These are phyloP conservation scores for Stratiomys singularior DNA, from an alignment of 2,888 invertebrate species.

Conservation along the genomic window DNA sequence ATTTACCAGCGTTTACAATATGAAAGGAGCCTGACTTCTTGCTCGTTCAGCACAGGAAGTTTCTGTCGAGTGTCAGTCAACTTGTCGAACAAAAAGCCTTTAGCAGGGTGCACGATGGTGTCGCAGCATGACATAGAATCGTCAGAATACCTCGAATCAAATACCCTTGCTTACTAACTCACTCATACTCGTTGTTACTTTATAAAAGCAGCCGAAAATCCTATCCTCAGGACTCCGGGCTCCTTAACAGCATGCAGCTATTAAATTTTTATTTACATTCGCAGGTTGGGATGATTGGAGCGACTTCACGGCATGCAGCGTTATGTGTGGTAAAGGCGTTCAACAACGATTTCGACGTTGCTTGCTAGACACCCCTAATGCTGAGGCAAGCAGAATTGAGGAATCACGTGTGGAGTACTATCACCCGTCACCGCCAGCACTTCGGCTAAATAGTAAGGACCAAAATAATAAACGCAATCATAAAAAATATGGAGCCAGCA, in stretches of 20 bases:
- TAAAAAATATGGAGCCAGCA: constrained; percentile 32
- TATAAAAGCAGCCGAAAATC: neutral
- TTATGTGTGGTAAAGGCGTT: constrained; percentile 65
- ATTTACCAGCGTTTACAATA: constrained; percentile 9
- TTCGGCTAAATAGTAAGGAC: neutral
- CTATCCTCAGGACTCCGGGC: neutral
- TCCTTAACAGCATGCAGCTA: constrained; percentile 8
- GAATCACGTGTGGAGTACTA: constrained; percentile 26
- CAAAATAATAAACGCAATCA: constrained; percentile 41
- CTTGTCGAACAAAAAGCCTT: constrained; percentile 17
- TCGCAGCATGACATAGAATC: neutral
- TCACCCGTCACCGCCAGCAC: constrained; percentile 3
- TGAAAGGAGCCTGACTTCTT: constrained; percentile 10
- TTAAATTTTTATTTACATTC: constrained; percentile 49
- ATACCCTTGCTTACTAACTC: neutral
- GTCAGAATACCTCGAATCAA: constrained; percentile 13
- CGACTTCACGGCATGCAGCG: constrained; percentile 65
- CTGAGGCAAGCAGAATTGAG: neutral
- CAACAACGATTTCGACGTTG: constrained; percentile 65
- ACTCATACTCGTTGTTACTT: neutral
- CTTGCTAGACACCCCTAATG: constrained; percentile 61
- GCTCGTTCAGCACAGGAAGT: neutral
- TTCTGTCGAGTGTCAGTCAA: constrained; percentile 15
- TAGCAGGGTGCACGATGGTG: neutral
- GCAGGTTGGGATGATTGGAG: constrained; percentile 66